Evolutionary conservation across 2,888 invertebrate species (phyloP).

Genomic region (Mantis religiosa): DNA sequence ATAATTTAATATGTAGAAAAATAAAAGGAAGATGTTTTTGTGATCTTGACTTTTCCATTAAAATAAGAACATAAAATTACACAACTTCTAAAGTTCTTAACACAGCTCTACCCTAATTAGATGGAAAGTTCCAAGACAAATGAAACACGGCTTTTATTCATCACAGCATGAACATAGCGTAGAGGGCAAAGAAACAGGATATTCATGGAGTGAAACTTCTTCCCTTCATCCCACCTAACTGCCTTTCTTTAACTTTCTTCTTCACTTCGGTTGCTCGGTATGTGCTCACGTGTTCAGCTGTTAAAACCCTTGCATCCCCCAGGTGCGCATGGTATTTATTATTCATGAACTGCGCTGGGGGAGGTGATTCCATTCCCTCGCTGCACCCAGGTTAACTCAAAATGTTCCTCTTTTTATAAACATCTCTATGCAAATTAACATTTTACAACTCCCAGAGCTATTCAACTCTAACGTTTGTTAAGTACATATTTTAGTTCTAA

Average conservation of each 20-base stretch:
- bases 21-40: no score
- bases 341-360: not conserved
- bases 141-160: not conserved
- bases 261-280: not conserved
- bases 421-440: not conserved
- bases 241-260: not conserved
- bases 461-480: not conserved
- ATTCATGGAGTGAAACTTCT: not conserved
- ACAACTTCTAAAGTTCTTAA: not conserved
- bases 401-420: not conserved
- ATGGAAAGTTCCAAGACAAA: not conserved
- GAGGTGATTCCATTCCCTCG: not conserved
- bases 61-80: no score
- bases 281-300: not conserved
- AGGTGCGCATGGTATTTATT: not conserved
- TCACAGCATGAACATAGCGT: not conserved
- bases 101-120: not conserved
- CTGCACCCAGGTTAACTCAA: not conserved
- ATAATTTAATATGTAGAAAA: no score
- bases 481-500: not conserved
- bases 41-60: no score
- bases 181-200: not conserved
- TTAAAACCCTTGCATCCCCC: not conserved
- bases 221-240: not conserved
- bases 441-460: not conserved